Base-by-base conservation (phyloP, 2,888 invertebrate genomes). In the Pyrochroa serraticornis region DNA sequence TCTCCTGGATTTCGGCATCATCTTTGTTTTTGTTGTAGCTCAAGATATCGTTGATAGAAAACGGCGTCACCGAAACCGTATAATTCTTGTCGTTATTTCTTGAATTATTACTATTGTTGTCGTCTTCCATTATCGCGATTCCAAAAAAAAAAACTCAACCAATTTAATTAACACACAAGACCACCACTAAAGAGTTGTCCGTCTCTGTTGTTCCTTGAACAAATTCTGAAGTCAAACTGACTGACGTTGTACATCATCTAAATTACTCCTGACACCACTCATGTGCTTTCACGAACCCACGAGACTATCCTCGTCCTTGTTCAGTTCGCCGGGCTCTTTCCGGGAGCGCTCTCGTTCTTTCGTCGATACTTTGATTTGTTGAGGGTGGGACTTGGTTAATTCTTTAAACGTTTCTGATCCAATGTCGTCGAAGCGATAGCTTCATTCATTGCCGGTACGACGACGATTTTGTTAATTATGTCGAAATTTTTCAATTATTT, bases 41-140 rank as follows among this genome's bases (percentile, higher is more conserved):
- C 71, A 89, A 77, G 74, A 89, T 89, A 70, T 89, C 89, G 68
- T 89, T 88, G 51, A 89, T 89, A 7, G 88, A 89, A 77, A 89
- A 89, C 33, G 89, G 89, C 7, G 89, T 89, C 7, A 79, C 77
- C 10, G 76, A 67, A 34, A 67, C 63, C 3, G 68, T 45, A 39
- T 55, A 50, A 62, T 62, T 61, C 56, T 69, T 72, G 37, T 72
- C 71, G 13, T 41, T 44, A 50, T 39, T 41, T 6, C 33, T 54
- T 1, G 37, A 36, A n/a, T 31, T 31, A 30, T 30, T 42, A 7
- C 12, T 45, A 37, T 59, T 66, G 38, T 50, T 56, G 32, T 71
- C 73, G 35, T 74, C 72, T 36, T 73, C 74, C 74, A 75, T 75
- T 47, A 56, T 59, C 41, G 22, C 22, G 42, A 36, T n/a, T n/a